Percentiles rank a stretch among this genome's conserved stretches.
Conservation (phyloP, 2,113 vertebrate genomes). For the Ancistrus triradiatus region DNA sequence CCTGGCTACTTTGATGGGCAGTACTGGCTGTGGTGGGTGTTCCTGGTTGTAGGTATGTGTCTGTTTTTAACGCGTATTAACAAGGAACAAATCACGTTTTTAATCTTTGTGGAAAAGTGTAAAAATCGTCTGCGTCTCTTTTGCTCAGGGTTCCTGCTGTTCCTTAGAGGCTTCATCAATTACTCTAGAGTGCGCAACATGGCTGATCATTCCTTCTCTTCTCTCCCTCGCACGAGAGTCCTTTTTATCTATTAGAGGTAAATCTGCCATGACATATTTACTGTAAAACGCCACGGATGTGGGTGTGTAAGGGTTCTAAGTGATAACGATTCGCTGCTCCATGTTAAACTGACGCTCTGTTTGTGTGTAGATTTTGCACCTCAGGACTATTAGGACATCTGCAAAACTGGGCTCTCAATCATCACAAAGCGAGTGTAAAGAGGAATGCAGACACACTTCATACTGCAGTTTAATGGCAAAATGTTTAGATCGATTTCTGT, state of each 20-base stretch:
- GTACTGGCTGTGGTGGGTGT: constrained; percentile 99
- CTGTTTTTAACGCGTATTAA: not conserved
- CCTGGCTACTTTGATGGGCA: constrained; percentile 98
- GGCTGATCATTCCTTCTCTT: constrained; percentile 86
- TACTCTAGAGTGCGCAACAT: constrained; percentile 97
- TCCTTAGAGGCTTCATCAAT: constrained; percentile 97
- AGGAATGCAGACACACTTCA: constrained; percentile 44
- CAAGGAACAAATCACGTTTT: too few relatives aligned
- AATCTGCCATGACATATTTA: constrained; percentile 10
- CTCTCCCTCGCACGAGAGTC: constrained; percentile 91
- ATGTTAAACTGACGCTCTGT: not conserved
- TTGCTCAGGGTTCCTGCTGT: constrained; percentile 85
- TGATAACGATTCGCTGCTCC: not conserved
- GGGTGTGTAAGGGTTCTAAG: not conserved
- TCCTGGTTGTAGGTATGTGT: constrained; percentile 92
- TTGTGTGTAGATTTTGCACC: constrained; percentile 29
- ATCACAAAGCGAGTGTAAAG: constrained; percentile 25
- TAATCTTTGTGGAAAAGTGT: too few relatives aligned
- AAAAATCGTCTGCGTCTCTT: not conserved
- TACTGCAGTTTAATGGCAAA: constrained; percentile 56
- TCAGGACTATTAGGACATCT: constrained; percentile 36
- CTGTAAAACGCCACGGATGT: not conserved
- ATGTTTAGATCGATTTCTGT: constrained; percentile 51
- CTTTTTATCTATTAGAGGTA: constrained; percentile 99
- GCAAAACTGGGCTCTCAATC: constrained; percentile 26